Percentiles rank a stretch among this genome's conserved stretches.
phyloP scores from a whole-genome alignment of 2,888 invertebrate genomes.

The Cataglyphis cursor region DNA sequence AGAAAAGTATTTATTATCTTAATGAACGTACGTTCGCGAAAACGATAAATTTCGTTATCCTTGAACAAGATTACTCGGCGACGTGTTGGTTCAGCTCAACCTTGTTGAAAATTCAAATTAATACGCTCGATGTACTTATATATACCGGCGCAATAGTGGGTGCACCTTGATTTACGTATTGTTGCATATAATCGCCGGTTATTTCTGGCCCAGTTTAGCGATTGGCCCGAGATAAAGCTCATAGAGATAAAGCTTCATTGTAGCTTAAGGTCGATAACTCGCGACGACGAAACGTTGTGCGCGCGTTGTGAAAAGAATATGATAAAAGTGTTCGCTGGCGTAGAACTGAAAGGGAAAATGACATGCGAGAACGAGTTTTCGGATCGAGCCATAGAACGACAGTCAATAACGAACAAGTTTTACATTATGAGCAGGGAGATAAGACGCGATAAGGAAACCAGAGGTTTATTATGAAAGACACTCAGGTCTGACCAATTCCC shows the following conservation, averaged over 20 bases:
- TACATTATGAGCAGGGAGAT: conserved; percentile 26
- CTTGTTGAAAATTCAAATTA: conserved; percentile 26
- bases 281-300: background rate
- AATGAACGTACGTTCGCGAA: background rate
- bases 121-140: background rate
- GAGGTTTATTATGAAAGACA: conserved; percentile 34
- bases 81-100: background rate
- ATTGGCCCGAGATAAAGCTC: conserved; percentile 21
- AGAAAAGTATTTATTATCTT: background rate
- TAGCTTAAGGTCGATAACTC: conserved; percentile 48
- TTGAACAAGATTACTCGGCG: background rate
- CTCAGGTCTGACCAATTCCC: background rate
- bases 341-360: conserved; percentile 53
- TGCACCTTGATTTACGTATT: conserved; percentile 32
- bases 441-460: conserved; percentile 22
- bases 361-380: conserved; percentile 48
- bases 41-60: background rate
- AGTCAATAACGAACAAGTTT: conserved; percentile 43
- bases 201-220: conserved; percentile 29
- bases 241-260: conserved; percentile 41
- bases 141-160: background rate
- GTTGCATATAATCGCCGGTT: conserved; percentile 11
- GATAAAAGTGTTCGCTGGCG: conserved; percentile 26
- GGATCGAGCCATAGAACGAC: conserved; percentile 31
- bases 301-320: conserved; percentile 22